Evolutionary conservation across 2,888 invertebrate species (phyloP), one percentile per base, ranked within the genome.

Genomic region (Catocala fraxini): DNA sequence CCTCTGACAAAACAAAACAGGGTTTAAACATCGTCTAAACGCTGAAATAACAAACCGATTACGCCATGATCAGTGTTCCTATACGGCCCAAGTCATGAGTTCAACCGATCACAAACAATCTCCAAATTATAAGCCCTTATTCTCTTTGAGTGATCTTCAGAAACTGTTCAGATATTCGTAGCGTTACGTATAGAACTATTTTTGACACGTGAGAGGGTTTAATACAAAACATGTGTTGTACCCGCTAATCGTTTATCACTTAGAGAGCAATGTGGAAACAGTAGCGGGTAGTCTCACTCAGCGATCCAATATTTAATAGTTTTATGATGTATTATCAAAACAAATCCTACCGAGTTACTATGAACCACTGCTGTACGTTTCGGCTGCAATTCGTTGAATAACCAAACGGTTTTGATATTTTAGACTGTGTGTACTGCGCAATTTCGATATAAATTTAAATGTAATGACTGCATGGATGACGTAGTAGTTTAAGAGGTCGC

Each of bases 311-410:
- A 94, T 94, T 94, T 94, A 94, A 94, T 94, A 94, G 93, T 94
- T 93, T 94, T 94, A 94, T 94, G 94, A 94, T 94, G 92, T 94
- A 94, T 94, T 94, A 93, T 94, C 93, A 94, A 93, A 94, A 94
- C 94, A 94, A 93, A 93, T 93, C 93, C 87, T 83, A 85, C 84
- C 82, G 86, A 91, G 90, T 92, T 89, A 90, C 89, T 92, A 88
- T 88, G 89, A 90, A 90, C 85, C 88, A 89, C 83, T 89, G 86
- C 83, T 83, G 83, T 92, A 89, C 90, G 86, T 91, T 92, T 93
- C 90, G 83, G 87, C 80, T 93, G 88, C 86, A 86, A 84, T 86
- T 77, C 84, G 73, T 73, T 77, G 68, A 72, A 63, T 62, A 74
- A 82, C 78, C 63, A 41, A 84, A 77, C 60, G 47, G 65, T 87